Conservation (phyloP, 1,140 invertebrate species). For the Drosophila tropicalis region DNA sequence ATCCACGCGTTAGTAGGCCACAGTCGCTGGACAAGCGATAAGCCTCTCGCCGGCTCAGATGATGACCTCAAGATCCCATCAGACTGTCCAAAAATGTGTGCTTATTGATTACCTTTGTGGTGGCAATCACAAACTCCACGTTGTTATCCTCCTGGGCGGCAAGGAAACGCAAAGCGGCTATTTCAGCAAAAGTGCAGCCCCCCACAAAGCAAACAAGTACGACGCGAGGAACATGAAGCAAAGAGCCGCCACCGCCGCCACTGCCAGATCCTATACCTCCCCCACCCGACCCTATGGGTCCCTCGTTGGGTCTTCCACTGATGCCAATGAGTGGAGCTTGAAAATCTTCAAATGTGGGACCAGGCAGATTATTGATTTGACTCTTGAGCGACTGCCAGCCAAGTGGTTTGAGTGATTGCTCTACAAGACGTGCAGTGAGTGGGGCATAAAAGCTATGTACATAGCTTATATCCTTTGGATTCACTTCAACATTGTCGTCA, state of each 20-base stretch:
- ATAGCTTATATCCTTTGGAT: constrained; percentile 95
- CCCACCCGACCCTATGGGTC: constrained; percentile 80
- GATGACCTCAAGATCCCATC: constrained; percentile 58
- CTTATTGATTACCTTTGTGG: constrained; percentile 97
- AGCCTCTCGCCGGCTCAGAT: constrained; percentile 53
- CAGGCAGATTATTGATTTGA: constrained; percentile 86
- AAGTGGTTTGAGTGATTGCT: constrained; percentile 90
- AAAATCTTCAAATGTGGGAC: constrained; percentile 86
- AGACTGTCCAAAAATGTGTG: constrained; percentile 88
- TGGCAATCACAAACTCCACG: constrained; percentile 95
- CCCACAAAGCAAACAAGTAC: constrained; percentile 98
- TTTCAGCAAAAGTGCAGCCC: constrained; percentile 97
- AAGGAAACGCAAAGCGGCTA: constrained; percentile 95
- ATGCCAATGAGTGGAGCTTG: constrained; percentile 84
- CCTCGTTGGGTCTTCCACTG: constrained; percentile 82
- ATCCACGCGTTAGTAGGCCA: constrained; percentile 51
- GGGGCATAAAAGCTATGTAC: constrained; percentile 97
- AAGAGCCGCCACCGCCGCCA: constrained; percentile 86
- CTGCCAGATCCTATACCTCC: not conserved
- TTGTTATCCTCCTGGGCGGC: constrained; percentile 96
- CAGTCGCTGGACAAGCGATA: constrained; percentile 48
- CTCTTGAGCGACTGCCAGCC: constrained; percentile 86
- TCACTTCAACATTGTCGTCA: constrained; percentile 93
- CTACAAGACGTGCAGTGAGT: constrained; percentile 93
- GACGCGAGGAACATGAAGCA: constrained; percentile 88